Evolutionary conservation across 2,888 invertebrate genomes (phyloP), one percentile per base, ranked within the genome.

Genomic region (Himalopsyche japonica): DNA sequence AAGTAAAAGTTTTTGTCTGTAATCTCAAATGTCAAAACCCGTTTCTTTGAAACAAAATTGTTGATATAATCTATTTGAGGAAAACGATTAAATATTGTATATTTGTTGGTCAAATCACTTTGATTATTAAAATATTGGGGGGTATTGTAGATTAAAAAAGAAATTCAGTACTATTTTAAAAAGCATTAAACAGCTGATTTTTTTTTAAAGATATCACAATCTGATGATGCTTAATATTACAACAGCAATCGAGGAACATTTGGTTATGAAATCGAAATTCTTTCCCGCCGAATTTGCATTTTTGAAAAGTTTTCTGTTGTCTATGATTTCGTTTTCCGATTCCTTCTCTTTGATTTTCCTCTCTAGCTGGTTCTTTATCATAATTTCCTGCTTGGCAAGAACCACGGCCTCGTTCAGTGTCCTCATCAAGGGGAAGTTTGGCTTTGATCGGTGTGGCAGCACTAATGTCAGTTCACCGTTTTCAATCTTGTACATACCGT

Each of bases 371-470:
- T 91, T 90, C 12, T 90, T 84, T 79, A 94, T 93, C 82, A 90
- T 90, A 88, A 92, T 92, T 87, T 93, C 93, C 88, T 92, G 92
- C 87, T 93, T 89, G 0, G 94, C 91, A 10, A 94, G 89, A 0
- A 91, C 90, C 0, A 95, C 91, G 0, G 94, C 95, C 84, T 94
- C 93, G 88, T 96, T 95, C 81, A 97, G 95, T 0, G 95, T 93
- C 79, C 95, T 93, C 91, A 97, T 93, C 0, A 97, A 90, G 0
- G 95, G 95, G 90, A 94, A 97, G 89, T 95, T 95, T 0, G 89
- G 88, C 84, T 89, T 90, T 24, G 90, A 89, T 18, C 87, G 27
- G 8, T 89, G 87, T 0, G 92, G 91, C 0, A 92, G 86, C 0
- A 91, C 89, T 0, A 92, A 89, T 0, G 89, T 89, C 0, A 92